Evolutionary conservation across 2,888 invertebrate genomes (phyloP).

Genomic region (Xylota sylvarum): DNA sequence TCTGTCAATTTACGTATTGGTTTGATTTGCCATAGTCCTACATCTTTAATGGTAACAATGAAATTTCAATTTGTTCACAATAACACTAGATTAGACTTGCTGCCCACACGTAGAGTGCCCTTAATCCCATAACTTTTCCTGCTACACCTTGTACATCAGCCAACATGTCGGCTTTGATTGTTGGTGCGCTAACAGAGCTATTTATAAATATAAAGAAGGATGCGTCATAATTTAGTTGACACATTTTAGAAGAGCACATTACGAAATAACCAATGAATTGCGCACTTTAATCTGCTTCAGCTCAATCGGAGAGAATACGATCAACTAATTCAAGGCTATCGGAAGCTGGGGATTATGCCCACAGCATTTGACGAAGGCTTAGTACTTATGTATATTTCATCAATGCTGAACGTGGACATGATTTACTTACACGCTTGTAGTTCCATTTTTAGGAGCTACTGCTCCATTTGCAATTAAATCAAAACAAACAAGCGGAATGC

Average conservation of each 20-base stretch:
- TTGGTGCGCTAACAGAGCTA: background rate
- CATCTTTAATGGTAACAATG: no score
- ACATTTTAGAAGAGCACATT: constrained; percentile 40
- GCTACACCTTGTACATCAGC: background rate
- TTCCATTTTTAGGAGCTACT: constrained; percentile 14
- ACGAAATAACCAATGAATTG: constrained; percentile 21
- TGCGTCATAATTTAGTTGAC: constrained; percentile 50
- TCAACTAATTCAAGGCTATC: constrained; percentile 71
- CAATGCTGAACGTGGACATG: constrained; percentile 58
- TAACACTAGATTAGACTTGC: constrained; percentile 3
- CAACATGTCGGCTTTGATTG: background rate
- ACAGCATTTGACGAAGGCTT: constrained; percentile 49
- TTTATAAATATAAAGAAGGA: constrained; percentile 12
- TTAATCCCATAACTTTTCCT: constrained; percentile 37
- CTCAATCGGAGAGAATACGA: constrained; percentile 29
- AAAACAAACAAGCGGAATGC: constrained; percentile 59
- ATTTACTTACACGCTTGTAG: constrained; percentile 43
- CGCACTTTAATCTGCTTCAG: constrained; percentile 58
- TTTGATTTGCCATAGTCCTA: no score
- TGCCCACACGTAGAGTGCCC: constrained; percentile 27
- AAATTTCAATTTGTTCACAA: background rate
- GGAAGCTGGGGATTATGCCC: constrained; percentile 73
- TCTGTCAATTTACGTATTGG: background rate
- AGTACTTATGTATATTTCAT: constrained; percentile 61
- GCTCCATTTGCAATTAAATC: constrained; percentile 43